Evolutionary conservation across 1,140 invertebrate species (phyloP).

Genomic region (Panagrolaimus sp.): DNA sequence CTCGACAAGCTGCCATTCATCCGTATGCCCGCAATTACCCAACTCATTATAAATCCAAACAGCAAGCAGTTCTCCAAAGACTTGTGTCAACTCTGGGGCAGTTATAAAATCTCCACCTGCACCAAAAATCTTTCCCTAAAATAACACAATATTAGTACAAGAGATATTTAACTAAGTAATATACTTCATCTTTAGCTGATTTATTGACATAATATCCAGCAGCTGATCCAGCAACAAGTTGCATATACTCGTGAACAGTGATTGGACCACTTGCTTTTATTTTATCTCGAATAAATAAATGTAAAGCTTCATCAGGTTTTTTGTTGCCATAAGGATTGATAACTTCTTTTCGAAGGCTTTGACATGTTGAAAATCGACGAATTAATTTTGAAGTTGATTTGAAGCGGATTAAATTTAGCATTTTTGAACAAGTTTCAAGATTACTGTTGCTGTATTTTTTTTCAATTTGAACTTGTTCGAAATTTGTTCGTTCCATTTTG

Average conservation of each 20-base stretch:
- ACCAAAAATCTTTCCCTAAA: constrained; percentile 70
- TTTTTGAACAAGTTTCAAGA: background rate
- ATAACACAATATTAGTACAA: no score
- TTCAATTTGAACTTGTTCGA: background rate
- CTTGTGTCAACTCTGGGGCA: constrained; percentile 87
- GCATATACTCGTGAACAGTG: constrained; percentile 89
- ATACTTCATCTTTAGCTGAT: constrained; percentile 1
- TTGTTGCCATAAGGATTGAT: background rate
- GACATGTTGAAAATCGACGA: background rate
- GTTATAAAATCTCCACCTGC: constrained; percentile 84
- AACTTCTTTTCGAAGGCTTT: background rate
- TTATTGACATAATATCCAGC: constrained; percentile 60
- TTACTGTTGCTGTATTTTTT: background rate
- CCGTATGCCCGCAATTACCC: constrained; percentile 57
- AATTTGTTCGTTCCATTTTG: no score
- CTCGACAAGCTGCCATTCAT: constrained; percentile 79
- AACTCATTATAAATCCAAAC: constrained; percentile 68
- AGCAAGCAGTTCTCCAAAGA: constrained; percentile 87
- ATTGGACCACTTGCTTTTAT: constrained; percentile 79
- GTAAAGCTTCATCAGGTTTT: constrained; percentile 10
- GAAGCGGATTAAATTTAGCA: background rate
- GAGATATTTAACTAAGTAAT: constrained; percentile 3
- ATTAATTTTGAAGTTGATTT: background rate
- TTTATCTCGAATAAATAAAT: constrained; percentile 54
- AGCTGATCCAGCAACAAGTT: constrained; percentile 74